Percentiles rank a stretch among this genome's conserved stretches.
These are phyloP conservation scores for Holothuria scabra DNA, from an alignment of 53 echinoderm and acorn worm species.

Conservation along the genomic window DNA sequence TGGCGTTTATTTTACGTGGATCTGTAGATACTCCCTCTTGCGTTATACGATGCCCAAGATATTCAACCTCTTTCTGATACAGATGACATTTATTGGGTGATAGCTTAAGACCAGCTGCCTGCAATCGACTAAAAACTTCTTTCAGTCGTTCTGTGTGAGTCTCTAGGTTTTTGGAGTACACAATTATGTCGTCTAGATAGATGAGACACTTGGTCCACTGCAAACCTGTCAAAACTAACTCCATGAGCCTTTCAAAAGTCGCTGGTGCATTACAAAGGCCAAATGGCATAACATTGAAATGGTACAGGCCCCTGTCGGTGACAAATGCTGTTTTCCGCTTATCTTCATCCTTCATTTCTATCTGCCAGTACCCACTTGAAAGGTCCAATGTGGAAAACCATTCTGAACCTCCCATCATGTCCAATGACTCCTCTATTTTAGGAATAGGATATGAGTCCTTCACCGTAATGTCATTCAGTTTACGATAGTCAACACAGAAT, in stretches of 20 bases:
- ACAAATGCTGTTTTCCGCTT: conserved; percentile 2
- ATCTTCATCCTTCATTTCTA: neutral
- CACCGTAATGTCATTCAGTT: neutral
- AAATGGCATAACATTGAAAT: too few species aligned
- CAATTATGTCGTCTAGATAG: conserved; percentile 2
- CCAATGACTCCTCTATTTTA: neutral
- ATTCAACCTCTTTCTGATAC: neutral
- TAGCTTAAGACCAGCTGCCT: neutral
- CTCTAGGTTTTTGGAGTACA: neutral
- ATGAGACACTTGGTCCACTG: neutral
- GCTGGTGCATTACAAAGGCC: too few species aligned
- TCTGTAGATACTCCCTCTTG: conserved; percentile 21
- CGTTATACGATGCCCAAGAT: neutral
- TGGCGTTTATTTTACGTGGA: conserved; percentile 19
- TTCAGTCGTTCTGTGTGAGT: neutral
- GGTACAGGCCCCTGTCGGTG: neutral
- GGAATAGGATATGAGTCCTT: conserved; percentile 14
- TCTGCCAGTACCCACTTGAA: conserved; percentile 15
- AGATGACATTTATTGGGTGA: conserved; percentile 6
- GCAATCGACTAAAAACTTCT: neutral
- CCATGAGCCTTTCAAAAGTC: conserved; percentile 1
- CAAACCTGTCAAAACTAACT: neutral
- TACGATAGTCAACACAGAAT: too few species aligned
- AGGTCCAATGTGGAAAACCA: conserved; percentile 30
- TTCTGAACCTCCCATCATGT: neutral